Conservation (phyloP, 2,797 vertebrate genomes). For the Dipus sagitta region DNA sequence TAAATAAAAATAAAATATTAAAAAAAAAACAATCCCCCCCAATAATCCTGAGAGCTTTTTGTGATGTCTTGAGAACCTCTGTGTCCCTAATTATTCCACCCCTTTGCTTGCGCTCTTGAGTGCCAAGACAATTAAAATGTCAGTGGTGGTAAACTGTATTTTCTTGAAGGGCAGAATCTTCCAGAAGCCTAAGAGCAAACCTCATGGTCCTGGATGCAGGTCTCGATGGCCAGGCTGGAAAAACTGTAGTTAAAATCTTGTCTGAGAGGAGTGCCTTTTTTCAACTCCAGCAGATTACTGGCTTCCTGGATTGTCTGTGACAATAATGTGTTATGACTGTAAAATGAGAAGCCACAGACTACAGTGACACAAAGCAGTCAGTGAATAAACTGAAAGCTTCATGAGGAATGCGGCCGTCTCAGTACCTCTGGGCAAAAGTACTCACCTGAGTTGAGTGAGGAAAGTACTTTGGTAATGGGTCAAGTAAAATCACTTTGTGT, state of each 20-base stretch:
- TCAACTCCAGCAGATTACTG: neutral
- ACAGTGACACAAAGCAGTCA: conserved; percentile 2
- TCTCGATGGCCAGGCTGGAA: neutral
- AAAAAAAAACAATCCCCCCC: no score
- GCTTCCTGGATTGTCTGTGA: neutral
- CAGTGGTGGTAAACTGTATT: neutral
- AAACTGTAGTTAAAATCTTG: neutral
- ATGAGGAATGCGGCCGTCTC: neutral
- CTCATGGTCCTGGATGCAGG: neutral
- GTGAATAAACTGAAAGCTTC: conserved; percentile 13
- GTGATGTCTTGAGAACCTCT: neutral
- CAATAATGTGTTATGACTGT: neutral
- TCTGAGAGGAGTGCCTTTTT: neutral
- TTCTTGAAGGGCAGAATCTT: conserved; percentile 3
- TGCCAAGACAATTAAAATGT: no score
- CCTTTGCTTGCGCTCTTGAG: neutral
- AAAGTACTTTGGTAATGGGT: neutral
- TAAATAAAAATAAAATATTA: no score
- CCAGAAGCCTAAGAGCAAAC: conserved; percentile 7
- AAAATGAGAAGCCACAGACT: neutral
- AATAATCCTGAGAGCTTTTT: neutral
- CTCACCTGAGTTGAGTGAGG: neutral
- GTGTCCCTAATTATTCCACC: conserved; percentile 8
- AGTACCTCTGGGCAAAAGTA: neutral
- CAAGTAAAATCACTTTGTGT: neutral